A percentile compares a stretch with the other conserved stretches of the same genome.
These are phyloP conservation scores for Hystrix brachyura DNA, from an alignment of 2,113 vertebrate species.

Conservation along the genomic window DNA sequence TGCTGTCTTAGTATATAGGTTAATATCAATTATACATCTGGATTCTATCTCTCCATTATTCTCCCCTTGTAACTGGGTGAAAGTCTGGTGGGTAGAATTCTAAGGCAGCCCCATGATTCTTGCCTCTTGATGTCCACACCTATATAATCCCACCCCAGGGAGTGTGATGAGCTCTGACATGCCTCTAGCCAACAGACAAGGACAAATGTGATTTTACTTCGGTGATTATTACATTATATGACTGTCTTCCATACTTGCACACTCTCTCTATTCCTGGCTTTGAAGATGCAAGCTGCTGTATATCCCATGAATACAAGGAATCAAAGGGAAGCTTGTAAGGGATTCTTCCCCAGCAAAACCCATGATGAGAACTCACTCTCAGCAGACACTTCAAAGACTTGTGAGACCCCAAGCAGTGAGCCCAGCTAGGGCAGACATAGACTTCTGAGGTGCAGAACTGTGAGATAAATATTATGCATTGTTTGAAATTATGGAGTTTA, in stretches of 20 bases:
- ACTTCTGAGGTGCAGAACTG: neutral
- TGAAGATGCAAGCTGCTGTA: neutral
- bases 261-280: neutral
- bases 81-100: neutral
- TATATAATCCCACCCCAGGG: neutral
- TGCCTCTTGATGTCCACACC: neutral
- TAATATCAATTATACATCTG: neutral
- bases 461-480: neutral
- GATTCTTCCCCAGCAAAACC: neutral
- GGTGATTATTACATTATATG: neutral
- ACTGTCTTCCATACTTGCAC: neutral
- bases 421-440: neutral
- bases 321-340: neutral
- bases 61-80: neutral
- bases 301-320: neutral
- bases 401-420: neutral
- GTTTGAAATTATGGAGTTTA: neutral
- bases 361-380: neutral
- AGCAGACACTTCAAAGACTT: neutral
- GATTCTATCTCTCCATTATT: neutral
- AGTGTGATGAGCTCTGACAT: neutral
- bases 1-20: neutral
- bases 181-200: neutral
- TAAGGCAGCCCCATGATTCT: neutral
- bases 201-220: neutral